Conservation (phyloP, 2,797 vertebrate species). For the Pampus argenteus region DNA sequence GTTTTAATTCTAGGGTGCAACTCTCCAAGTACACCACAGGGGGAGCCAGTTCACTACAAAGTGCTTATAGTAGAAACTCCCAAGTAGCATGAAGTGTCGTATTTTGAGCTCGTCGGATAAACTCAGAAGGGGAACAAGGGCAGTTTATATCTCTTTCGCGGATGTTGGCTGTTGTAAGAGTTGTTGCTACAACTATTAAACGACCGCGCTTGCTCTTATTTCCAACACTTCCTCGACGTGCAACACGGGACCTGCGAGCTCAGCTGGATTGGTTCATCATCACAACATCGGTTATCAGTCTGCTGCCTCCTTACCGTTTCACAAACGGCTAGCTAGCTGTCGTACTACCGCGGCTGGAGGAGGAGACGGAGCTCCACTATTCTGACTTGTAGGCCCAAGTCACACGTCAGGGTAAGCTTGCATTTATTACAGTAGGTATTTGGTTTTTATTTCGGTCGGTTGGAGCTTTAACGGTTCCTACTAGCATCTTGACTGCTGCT, state of each 20-base stretch:
- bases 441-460: not conserved
- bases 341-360: constrained; percentile 25
- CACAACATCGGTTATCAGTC: constrained; percentile 48
- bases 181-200: not conserved
- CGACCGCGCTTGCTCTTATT: not conserved
- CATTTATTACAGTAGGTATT: accelerated
- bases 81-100: constrained; percentile 20
- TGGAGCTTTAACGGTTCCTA: not conserved
- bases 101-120: constrained; percentile 36
- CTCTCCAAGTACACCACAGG: constrained; percentile 5
- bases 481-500: constrained; percentile 55
- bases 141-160: not conserved
- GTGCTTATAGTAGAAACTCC: constrained; percentile 8
- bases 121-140: not conserved
- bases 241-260: constrained; percentile 43
- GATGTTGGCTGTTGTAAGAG: not conserved
- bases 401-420: constrained; percentile 55
- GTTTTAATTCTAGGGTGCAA: not conserved
- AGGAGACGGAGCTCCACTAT: not conserved
- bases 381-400: not conserved
- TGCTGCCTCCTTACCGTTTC: constrained; percentile 7
- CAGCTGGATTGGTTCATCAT: constrained; percentile 66
- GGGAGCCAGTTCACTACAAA: constrained; percentile 16
- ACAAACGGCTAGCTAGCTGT: constrained; percentile 57
- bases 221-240: constrained; percentile 17